Percentiles rank a stretch among this genome's conserved stretches.
These are phyloP conservation scores for Poeciliopsis occidentalis DNA, from an alignment of 2,113 vertebrate species.

Conservation along the genomic window DNA sequence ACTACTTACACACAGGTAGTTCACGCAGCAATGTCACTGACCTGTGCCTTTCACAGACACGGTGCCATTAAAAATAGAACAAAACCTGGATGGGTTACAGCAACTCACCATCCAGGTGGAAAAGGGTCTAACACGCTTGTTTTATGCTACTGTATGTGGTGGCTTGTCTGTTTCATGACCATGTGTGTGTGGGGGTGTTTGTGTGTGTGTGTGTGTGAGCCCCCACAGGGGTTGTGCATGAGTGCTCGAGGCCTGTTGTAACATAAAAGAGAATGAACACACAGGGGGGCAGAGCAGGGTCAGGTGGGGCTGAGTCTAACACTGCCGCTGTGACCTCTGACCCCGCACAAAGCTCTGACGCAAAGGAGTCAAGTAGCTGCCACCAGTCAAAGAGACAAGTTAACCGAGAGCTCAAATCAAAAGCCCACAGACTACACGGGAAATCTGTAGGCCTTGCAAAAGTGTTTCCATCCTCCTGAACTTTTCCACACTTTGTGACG, in stretches of 20 bases:
- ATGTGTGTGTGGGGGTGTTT: conserved; percentile 13
- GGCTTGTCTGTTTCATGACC: conserved; percentile 51
- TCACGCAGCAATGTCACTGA: conserved; percentile 47
- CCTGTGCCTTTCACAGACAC: conserved; percentile 64
- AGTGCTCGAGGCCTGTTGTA: conserved; percentile 69
- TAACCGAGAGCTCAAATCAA: conserved; percentile 59
- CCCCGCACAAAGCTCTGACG: conserved; percentile 48
- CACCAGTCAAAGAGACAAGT: conserved; percentile 60
- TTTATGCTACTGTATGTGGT: conserved; percentile 59
- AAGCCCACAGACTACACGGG: conserved; percentile 30
- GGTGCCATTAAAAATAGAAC: conserved; percentile 75
- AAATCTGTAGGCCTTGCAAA: conserved; percentile 3
- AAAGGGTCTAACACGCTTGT: conserved; percentile 53
- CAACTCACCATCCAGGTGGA: conserved; percentile 55
- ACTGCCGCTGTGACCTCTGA: conserved; percentile 67
- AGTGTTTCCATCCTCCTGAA: background rate
- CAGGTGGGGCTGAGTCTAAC: conserved; percentile 71
- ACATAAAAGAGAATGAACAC: conserved; percentile 73
- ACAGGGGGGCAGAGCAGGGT: conserved; percentile 56
- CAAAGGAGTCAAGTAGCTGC: conserved; percentile 69
- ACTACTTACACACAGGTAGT: conserved; percentile 35
- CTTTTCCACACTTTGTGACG: background rate
- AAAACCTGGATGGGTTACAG: conserved; percentile 60
- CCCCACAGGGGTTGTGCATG: conserved; percentile 60
- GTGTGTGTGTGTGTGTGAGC: conserved; percentile 20